These are phyloP conservation scores for Pimephales promelas DNA, from an alignment of 2,113 vertebrate species.

Conservation along the genomic window DNA sequence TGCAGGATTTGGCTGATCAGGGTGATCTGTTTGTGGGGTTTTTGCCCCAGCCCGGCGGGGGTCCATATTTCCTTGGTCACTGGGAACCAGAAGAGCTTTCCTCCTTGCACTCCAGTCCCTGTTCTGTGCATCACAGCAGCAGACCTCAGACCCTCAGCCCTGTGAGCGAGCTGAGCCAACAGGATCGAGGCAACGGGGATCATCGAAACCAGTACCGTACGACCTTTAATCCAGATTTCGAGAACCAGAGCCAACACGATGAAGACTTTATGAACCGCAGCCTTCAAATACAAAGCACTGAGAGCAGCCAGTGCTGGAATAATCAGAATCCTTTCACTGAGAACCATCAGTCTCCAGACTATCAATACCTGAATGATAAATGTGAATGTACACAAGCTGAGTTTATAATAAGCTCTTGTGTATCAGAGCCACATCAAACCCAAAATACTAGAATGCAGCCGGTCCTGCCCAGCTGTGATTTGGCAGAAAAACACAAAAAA, in stretches of 20 bases:
- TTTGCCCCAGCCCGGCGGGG: constrained; percentile 80
- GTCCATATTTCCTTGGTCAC: constrained; percentile 62
- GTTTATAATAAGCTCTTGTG: constrained; percentile 1
- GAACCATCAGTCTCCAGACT: not conserved
- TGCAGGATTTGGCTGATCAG: constrained; percentile 89
- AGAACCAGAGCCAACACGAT: constrained; percentile 30
- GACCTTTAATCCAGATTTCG: not conserved
- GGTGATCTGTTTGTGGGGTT: constrained; percentile 91
- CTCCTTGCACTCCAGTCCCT: constrained; percentile 77
- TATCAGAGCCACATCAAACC: constrained; percentile 3
- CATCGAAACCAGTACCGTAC: not conserved
- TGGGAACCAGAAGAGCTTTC: constrained; percentile 73
- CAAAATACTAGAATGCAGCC: not conserved
- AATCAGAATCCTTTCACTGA: constrained; percentile 12
- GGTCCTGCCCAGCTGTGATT: not conserved
- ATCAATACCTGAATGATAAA: not conserved
- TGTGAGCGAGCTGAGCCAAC: constrained; percentile 34
- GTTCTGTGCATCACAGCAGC: constrained; percentile 68
- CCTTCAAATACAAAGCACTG: constrained; percentile 7
- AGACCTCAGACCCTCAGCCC: constrained; percentile 64
- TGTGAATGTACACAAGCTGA: not conserved
- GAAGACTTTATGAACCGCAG: constrained; percentile 51
- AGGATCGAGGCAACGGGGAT: constrained; percentile 24
- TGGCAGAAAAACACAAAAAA: constrained; percentile 21
- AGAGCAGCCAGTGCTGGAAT: constrained; percentile 17